Evolutionary conservation across 2,797 vertebrate genomes (phyloP).

Genomic region (Myripristis jacobus): DNA sequence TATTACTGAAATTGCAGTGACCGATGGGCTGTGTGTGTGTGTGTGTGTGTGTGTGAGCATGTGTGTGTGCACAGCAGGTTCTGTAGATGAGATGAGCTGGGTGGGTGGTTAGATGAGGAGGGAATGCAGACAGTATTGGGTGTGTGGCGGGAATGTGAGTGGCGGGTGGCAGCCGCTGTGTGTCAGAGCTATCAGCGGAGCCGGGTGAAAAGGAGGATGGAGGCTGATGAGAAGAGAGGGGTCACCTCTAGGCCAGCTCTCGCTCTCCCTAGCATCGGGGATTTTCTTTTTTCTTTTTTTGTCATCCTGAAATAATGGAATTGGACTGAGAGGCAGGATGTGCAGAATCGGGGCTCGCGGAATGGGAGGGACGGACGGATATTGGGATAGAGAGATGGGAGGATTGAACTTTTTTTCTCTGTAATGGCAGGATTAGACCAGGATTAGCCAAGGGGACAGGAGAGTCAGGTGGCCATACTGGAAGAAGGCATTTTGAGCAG

Average conservation of each 20-base stretch:
- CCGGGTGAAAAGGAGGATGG: constrained; percentile 55
- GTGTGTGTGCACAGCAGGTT: constrained; percentile 31
- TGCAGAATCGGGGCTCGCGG: constrained; percentile 1
- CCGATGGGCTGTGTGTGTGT: constrained; percentile 14
- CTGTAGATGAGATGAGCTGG: constrained; percentile 55
- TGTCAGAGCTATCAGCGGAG: constrained; percentile 61
- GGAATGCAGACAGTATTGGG: constrained; percentile 41
- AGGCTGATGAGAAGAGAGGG: constrained; percentile 68
- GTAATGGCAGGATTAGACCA: constrained; percentile 71
- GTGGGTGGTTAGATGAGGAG: constrained; percentile 8
- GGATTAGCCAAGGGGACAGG: constrained; percentile 62
- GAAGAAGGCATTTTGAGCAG: constrained; percentile 9
- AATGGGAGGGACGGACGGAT: constrained; percentile 43
- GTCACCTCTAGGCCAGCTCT: constrained; percentile 70
- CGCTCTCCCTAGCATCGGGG: constrained; percentile 46
- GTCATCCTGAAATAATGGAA: constrained; percentile 68
- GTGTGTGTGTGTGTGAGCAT: constrained; percentile 12
- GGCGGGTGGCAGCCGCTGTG: constrained; percentile 39
- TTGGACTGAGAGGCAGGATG: constrained; percentile 23
- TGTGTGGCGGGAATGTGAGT: constrained; percentile 32
- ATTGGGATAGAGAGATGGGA: constrained; percentile 43
- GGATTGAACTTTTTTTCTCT: constrained; percentile 51
- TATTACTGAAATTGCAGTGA: constrained; percentile 74
- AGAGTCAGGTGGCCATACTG: constrained; percentile 53
- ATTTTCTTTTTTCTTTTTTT: constrained; percentile 69